Evolutionary conservation across 2,888 invertebrate species (phyloP).

Genomic region (Hydroisotoma schaefferi): DNA sequence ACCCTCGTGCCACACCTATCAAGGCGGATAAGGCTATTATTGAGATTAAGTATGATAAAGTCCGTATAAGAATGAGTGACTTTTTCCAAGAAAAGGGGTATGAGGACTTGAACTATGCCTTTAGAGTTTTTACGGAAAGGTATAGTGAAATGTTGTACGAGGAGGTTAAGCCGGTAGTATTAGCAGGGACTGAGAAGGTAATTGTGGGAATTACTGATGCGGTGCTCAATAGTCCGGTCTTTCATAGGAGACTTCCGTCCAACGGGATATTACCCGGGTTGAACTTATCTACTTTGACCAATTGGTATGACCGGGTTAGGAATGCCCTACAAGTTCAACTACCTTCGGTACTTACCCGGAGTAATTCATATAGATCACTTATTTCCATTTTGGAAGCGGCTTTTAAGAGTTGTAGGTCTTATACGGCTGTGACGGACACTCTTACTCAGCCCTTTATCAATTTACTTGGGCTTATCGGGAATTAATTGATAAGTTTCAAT

Average conservation of each 20-base stretch:
- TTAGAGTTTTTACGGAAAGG: slow-evolving; percentile 31
- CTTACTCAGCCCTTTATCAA: slow-evolving; percentile 34
- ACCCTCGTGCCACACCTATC: slow-evolving; percentile 26
- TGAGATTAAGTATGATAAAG: slow-evolving; percentile 24
- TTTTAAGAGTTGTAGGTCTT: slow-evolving; percentile 30
- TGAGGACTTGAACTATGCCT: slow-evolving; percentile 30
- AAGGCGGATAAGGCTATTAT: slow-evolving; percentile 29
- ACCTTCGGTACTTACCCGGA: slow-evolving; percentile 26
- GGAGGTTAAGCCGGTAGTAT: slow-evolving; percentile 29
- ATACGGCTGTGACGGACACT: slow-evolving; percentile 31
- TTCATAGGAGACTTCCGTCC: slow-evolving; percentile 28
- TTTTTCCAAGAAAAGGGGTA: slow-evolving; percentile 22
- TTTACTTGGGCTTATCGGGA: slow-evolving; percentile 24
- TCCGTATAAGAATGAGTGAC: slow-evolving; percentile 29
- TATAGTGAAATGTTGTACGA: slow-evolving; percentile 31
- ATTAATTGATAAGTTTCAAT: no score
- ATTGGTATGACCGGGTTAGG: slow-evolving; percentile 32
- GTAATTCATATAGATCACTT: slow-evolving; percentile 25
- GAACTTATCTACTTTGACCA: slow-evolving; percentile 28
- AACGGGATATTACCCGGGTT: slow-evolving; percentile 30
- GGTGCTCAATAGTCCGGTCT: slow-evolving; percentile 29
- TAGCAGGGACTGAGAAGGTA: slow-evolving; percentile 24
- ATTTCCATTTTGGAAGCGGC: slow-evolving; percentile 30
- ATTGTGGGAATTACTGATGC: slow-evolving; percentile 31
- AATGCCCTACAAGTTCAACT: slow-evolving; percentile 26